A percentile compares a stretch with the other conserved stretches of the same genome.
phyloP scores from a whole-genome alignment of 2,797 vertebrate genomes.

The Sebastes reedi region DNA sequence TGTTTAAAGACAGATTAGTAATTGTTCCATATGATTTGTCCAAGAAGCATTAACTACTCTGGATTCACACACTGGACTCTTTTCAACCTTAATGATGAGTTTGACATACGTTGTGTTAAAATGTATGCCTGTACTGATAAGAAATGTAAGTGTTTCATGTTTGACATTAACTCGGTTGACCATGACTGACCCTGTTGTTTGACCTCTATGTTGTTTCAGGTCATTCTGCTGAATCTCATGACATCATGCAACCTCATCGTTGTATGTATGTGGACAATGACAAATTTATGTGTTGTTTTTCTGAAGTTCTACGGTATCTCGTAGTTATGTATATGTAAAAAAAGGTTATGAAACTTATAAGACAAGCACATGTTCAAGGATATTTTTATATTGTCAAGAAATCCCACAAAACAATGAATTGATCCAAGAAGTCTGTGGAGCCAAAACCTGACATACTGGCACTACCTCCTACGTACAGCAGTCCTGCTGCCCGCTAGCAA shows the following conservation, averaged over 20 bases:
- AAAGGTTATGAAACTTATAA: not conserved
- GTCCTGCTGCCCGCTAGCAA: not conserved
- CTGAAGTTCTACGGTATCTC: not conserved
- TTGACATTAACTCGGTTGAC: not conserved
- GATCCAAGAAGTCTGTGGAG: not conserved
- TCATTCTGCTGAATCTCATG: not conserved
- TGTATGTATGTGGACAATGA: not conserved
- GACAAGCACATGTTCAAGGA: not conserved
- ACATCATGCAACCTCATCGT: not conserved
- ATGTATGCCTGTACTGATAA: not conserved
- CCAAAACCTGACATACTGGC: not conserved
- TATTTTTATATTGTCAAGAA: not conserved
- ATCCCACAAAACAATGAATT: not conserved
- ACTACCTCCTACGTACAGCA: not conserved
- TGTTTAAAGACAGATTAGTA: not conserved
- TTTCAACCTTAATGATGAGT: not conserved
- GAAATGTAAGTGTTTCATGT: not conserved
- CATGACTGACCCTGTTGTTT: not conserved
- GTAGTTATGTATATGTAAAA: not conserved
- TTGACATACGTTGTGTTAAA: not conserved
- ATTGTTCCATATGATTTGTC: not conserved
- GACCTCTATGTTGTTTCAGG: not conserved
- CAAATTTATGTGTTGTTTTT: not conserved
- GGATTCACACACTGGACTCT: not conserved
- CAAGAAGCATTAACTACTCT: not conserved